A percentile compares a stretch with the other conserved stretches of the same genome.
Evolutionary conservation across 2,888 invertebrate species (phyloP).

Genomic region (Metalampra italica): DNA sequence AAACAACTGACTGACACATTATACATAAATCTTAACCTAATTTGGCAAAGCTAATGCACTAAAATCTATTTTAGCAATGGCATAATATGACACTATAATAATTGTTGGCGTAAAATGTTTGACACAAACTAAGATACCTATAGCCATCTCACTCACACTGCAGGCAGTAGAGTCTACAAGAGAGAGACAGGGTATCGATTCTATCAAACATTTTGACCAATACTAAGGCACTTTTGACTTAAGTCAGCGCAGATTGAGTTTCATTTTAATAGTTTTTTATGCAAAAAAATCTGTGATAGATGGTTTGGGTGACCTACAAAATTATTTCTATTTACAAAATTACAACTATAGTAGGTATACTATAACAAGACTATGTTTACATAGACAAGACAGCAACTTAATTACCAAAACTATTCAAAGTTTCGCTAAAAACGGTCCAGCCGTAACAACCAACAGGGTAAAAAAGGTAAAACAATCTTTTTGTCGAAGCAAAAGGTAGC

Average conservation of each 20-base stretch:
- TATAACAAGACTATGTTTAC: no score
- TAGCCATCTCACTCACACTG: not conserved
- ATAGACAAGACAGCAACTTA: not conserved
- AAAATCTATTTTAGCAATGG: constrained; percentile 30
- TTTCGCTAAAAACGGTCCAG: no score
- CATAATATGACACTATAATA: constrained; percentile 16
- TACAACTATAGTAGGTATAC: no score
- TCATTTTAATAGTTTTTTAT: no score
- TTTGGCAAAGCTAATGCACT: constrained; percentile 64
- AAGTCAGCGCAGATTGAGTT: not conserved
- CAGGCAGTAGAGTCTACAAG: not conserved
- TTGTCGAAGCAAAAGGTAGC: no score
- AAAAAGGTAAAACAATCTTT: no score
- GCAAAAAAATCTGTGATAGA: no score
- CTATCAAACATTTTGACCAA: not conserved
- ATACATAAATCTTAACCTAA: constrained; percentile 23
- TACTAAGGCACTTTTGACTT: not conserved
- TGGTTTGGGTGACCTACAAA: not conserved
- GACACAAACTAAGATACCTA: not conserved
- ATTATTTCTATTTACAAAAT: not conserved
- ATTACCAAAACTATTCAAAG: not conserved
- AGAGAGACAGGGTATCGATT: not conserved
- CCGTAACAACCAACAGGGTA: no score
- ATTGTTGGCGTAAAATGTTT: not conserved
- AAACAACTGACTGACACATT: not conserved